Evolutionary conservation across 2,888 invertebrate genomes (phyloP), one percentile per base, ranked within the genome.

Genomic region (Tetranychus truncatus): DNA sequence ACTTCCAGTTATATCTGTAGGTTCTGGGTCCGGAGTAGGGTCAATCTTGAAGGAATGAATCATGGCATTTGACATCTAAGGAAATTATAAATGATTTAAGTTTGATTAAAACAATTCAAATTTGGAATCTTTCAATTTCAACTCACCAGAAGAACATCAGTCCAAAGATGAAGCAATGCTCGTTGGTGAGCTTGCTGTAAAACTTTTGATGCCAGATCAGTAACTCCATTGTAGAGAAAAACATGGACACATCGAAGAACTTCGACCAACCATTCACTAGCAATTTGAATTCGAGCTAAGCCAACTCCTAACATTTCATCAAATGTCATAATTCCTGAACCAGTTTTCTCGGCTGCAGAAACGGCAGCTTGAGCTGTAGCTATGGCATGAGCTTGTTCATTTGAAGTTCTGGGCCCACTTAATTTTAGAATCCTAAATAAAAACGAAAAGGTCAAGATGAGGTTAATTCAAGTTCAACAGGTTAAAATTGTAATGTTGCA

Each of bases 191-290:
- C 88, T 81, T 95, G 93, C 80, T 93, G 91, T 11, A 96, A 86
- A 8, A 95, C 91, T 83, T 92, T 91, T 73, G 89, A 86, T 24
- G 91, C 94, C 77, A 90, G 85, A 74, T 88, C 88, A 79, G 91
- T 90, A 81, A 91, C 90, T 80, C 92, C 92, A 84, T 95, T 95
- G 81, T 91, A 87, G 88, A 95, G 90, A 11, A 93, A 89, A 84
- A 90, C 92, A 82, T 95, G 95, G 78, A 91, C 87, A 75, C 91
- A 90, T 82, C 93, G 91, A 75, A 95, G 86, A 82, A 95, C 86
- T 84, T 96, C 95, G 79, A 95, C 86, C 71, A 96, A 86, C 81
- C 96, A 88, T 80, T 89, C 44, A 67, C 66, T n/a, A 7, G n/a
- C 20, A 11, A 69, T 11, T 24, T 20, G 69, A 9, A 69, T 69